These are phyloP conservation scores for Germaria angustata DNA, from an alignment of 2,888 invertebrate genomes.

Conservation along the genomic window DNA sequence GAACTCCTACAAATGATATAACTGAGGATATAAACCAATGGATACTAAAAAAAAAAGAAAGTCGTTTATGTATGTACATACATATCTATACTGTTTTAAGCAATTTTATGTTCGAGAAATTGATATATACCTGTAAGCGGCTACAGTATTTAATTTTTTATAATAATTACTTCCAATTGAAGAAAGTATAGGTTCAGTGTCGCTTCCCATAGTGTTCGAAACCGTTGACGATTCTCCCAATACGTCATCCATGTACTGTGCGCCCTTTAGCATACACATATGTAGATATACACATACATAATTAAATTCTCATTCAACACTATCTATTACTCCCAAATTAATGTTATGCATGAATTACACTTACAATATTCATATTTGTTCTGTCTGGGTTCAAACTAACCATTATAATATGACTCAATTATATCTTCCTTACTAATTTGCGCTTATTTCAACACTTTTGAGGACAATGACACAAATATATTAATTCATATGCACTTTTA, in stretches of 20 bases:
- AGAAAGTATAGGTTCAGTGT: conserved; percentile 77
- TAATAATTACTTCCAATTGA: conserved; percentile 73
- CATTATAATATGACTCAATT: conserved; percentile 30
- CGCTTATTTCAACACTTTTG: background rate
- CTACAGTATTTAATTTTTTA: conserved; percentile 76
- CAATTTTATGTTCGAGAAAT: background rate
- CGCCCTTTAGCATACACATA: conserved; percentile 68
- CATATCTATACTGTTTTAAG: background rate
- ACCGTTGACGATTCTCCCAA: conserved; percentile 58
- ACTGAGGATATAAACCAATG: conserved; percentile 77
- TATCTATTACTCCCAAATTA: too few species aligned
- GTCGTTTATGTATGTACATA: background rate
- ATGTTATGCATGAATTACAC: conserved; percentile 35
- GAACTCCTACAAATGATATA: conserved; percentile 77
- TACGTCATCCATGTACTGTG: conserved; percentile 71
- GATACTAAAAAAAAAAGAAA: conserved; percentile 70
- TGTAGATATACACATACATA: background rate
- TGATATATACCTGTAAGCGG: conserved; percentile 75
- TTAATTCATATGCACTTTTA: too few species aligned
- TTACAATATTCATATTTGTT: conserved; percentile 71
- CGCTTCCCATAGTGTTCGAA: conserved; percentile 67
- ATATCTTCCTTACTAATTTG: background rate
- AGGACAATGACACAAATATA: conserved; percentile 34
- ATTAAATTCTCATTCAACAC: background rate
- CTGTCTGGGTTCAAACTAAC: conserved; percentile 66